Evolutionary conservation across 1,140 invertebrate species (phyloP).

Genomic region (Drosophila parabipectinata): DNA sequence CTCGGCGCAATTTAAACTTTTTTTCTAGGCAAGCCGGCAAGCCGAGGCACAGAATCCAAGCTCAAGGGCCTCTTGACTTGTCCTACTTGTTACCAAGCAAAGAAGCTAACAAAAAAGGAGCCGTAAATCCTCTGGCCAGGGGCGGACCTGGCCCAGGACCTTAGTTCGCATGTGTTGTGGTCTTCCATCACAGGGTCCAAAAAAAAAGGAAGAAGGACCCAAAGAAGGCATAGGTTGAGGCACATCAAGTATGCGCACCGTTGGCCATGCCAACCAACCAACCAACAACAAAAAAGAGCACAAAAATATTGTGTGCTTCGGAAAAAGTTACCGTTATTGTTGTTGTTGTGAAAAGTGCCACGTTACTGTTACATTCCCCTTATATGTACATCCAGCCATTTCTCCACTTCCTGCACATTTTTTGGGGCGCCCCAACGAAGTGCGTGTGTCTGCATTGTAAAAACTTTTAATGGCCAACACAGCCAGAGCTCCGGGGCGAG

Average conservation of each 20-base stretch:
- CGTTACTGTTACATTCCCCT: constrained; percentile 13
- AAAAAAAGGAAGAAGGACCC: constrained; percentile 1
- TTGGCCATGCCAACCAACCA: constrained; percentile 59
- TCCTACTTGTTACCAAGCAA: constrained; percentile 68
- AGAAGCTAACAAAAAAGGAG: constrained; percentile 14
- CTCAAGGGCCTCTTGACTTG: constrained; percentile 75
- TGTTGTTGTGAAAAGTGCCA: constrained; percentile 32
- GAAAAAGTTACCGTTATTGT: constrained; percentile 26
- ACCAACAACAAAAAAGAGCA: constrained; percentile 15
- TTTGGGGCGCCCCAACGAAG: constrained; percentile 38
- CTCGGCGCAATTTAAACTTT: constrained; percentile 54
- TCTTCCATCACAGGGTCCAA: constrained; percentile 60
- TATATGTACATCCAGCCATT: not conserved
- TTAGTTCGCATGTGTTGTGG: constrained; percentile 79
- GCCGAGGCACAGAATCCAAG: constrained; percentile 40
- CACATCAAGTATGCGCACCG: constrained; percentile 78
- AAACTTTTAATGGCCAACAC: constrained; percentile 74
- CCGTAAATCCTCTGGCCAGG: constrained; percentile 23
- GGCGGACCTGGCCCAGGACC: constrained; percentile 17
- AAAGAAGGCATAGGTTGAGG: not conserved
- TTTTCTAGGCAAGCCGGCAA: constrained; percentile 37
- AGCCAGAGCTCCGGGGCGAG: constrained; percentile 14
- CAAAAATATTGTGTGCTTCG: constrained; percentile 40
- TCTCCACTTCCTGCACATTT: constrained; percentile 1
- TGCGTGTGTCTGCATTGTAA: constrained; percentile 82